Evolutionary conservation across 2,888 invertebrate genomes (phyloP).

Genomic region (Trichogramma dendrolimi): DNA sequence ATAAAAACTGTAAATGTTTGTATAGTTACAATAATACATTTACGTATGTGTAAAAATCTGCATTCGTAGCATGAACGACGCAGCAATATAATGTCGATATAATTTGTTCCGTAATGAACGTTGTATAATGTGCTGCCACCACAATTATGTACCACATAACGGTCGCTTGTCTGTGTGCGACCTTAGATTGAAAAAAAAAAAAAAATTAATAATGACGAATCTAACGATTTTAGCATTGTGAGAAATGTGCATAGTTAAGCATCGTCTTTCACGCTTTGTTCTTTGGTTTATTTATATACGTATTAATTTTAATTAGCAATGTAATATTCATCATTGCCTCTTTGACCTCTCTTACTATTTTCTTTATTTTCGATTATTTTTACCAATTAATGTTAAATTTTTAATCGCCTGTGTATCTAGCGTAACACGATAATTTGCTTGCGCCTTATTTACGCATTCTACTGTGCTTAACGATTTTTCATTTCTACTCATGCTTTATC

Average conservation of each 20-base stretch:
- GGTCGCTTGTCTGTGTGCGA: slow-evolving; percentile 6
- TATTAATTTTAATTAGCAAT: background rate
- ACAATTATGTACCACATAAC: slow-evolving; percentile 14
- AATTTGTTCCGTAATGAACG: slow-evolving; percentile 11
- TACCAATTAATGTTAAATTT: too few relatives aligned
- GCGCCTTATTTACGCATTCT: too few relatives aligned
- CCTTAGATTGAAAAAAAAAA: background rate
- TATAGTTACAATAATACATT: background rate
- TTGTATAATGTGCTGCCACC: slow-evolving; percentile 38
- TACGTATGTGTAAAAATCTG: background rate
- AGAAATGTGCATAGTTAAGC: slow-evolving; percentile 12
- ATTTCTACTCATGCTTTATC: too few relatives aligned
- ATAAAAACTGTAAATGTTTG: background rate
- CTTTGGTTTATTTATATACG: background rate
- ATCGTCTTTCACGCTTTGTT: slow-evolving; percentile 28
- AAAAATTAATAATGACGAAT: background rate
- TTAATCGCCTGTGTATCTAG: too few relatives aligned
- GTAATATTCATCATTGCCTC: slow-evolving; percentile 5
- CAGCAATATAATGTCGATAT: slow-evolving; percentile 18
- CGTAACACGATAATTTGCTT: too few relatives aligned
- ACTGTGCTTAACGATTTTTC: too few relatives aligned
- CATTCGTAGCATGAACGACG: slow-evolving; percentile 22
- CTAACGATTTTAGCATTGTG: background rate
- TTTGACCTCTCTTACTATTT: background rate
- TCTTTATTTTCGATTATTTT: too few relatives aligned